Percentiles rank a stretch among this genome's conserved stretches.
phyloP scores from a whole-genome alignment of 2,888 invertebrate species.

The Spisula solida region DNA sequence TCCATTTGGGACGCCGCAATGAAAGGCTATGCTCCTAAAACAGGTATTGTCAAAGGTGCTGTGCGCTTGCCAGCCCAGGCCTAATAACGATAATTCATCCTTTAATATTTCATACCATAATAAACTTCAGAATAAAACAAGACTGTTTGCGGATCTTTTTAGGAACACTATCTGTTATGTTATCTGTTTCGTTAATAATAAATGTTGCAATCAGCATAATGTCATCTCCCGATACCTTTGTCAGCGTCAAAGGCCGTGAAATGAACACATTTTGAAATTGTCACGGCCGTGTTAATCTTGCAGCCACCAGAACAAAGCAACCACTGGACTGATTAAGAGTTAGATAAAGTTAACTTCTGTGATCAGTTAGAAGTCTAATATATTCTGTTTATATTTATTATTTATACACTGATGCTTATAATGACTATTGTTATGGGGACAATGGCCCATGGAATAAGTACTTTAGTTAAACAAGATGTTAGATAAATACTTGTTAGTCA shows the following conservation, averaged over 20 bases:
- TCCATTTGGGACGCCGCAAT: neutral
- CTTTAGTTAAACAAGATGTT: slow-evolving; percentile 28
- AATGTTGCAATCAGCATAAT: slow-evolving; percentile 44
- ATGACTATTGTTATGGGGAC: slow-evolving; percentile 25
- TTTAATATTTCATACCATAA: slow-evolving; percentile 21
- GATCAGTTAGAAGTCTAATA: slow-evolving; percentile 16
- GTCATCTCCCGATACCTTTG: slow-evolving; percentile 21
- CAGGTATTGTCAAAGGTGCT: neutral
- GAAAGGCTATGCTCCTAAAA: neutral
- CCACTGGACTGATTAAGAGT: neutral
- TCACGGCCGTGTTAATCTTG: slow-evolving; percentile 44
- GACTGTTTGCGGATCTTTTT: slow-evolving; percentile 29
- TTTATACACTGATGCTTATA: slow-evolving; percentile 43
- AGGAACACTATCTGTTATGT: slow-evolving; percentile 26
- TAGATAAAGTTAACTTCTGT: slow-evolving; percentile 25
- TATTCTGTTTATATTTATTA: slow-evolving; percentile 26
- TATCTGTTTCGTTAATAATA: slow-evolving; percentile 41
- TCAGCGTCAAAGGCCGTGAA: slow-evolving; percentile 41
- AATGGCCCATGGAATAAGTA: slow-evolving; percentile 20
- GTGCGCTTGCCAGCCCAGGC: neutral
- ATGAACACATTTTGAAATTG: slow-evolving; percentile 44
- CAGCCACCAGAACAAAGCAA: slow-evolving; percentile 27
- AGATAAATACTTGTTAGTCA: slow-evolving; percentile 19
- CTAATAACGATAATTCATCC: slow-evolving; percentile 10
- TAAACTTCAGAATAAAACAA: slow-evolving; percentile 16